Percentiles rank a stretch among this genome's conserved stretches.
Conservation (phyloP, 1,140 invertebrate genomes). For the Cecropterus lyciades region DNA sequence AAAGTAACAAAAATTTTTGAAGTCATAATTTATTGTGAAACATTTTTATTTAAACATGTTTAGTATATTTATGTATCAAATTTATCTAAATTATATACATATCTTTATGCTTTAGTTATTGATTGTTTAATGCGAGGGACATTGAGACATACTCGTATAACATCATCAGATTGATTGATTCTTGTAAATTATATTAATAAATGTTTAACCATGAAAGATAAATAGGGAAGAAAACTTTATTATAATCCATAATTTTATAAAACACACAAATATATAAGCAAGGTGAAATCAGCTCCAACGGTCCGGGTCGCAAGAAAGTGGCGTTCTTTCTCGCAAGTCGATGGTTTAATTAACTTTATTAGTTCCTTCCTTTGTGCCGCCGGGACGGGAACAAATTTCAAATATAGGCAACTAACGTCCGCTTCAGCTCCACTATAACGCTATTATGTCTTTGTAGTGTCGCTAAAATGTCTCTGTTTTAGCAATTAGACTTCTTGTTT, state of each 20-base stretch:
- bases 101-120: too few relatives aligned
- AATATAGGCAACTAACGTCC: conserved; percentile 25
- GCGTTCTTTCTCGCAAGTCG: conserved; percentile 29
- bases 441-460: conserved; percentile 9
- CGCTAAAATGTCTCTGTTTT: background rate
- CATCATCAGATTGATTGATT: too few relatives aligned
- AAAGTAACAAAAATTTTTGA: too few relatives aligned
- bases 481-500: too few relatives aligned
- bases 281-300: background rate
- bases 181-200: background rate
- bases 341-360: conserved; percentile 44
- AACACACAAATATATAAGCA: background rate
- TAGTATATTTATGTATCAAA: too few relatives aligned
- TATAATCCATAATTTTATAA: background rate
- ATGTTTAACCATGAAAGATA: background rate
- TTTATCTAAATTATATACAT: too few relatives aligned
- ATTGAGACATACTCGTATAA: too few relatives aligned
- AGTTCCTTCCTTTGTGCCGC: conserved; percentile 25
- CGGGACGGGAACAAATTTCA: conserved; percentile 22
- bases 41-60: too few relatives aligned
- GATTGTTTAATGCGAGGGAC: too few relatives aligned
- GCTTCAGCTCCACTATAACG: conserved; percentile 13
- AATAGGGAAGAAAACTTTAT: too few relatives aligned
- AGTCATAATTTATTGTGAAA: too few relatives aligned
- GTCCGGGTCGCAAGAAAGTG: background rate